A percentile compares a stretch with the other conserved stretches of the same genome.
Conservation (phyloP, 2,888 invertebrate genomes). For the Dione vanillae region DNA sequence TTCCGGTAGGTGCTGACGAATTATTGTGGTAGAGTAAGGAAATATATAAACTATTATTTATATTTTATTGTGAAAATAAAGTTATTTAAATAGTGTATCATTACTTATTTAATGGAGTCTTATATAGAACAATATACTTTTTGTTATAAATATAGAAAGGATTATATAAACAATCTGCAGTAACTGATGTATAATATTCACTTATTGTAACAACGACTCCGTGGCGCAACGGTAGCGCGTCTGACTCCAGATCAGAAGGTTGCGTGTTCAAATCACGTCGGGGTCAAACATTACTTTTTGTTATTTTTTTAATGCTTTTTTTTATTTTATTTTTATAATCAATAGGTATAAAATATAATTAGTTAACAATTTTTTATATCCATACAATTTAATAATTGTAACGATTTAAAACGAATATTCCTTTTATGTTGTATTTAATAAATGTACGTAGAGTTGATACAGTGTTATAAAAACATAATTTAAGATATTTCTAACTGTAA, state of each 20-base stretch:
- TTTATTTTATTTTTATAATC: not conserved
- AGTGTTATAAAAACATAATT: too few species aligned
- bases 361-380: too few species aligned
- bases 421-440: too few species aligned
- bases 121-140: too few species aligned
- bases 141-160: not conserved
- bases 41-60: not conserved
- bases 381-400: too few species aligned
- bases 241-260: constrained; percentile 99
- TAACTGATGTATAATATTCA: not conserved
- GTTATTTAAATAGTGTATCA: too few species aligned
- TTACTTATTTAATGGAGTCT: not conserved
- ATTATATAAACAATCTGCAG: not conserved
- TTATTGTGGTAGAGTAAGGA: not conserved
- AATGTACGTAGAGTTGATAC: too few species aligned
- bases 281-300: constrained; percentile 85
- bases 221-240: constrained; percentile 99
- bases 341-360: not conserved
- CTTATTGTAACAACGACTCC: constrained; percentile 83
- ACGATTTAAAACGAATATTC: too few species aligned
- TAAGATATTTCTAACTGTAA: too few species aligned
- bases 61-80: too few species aligned
- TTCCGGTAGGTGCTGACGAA: not conserved
- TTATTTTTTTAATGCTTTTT: not conserved
- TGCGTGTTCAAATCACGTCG: constrained; percentile 99